Conservation (phyloP, 2,888 invertebrate species). For the Escarpia spicata region DNA sequence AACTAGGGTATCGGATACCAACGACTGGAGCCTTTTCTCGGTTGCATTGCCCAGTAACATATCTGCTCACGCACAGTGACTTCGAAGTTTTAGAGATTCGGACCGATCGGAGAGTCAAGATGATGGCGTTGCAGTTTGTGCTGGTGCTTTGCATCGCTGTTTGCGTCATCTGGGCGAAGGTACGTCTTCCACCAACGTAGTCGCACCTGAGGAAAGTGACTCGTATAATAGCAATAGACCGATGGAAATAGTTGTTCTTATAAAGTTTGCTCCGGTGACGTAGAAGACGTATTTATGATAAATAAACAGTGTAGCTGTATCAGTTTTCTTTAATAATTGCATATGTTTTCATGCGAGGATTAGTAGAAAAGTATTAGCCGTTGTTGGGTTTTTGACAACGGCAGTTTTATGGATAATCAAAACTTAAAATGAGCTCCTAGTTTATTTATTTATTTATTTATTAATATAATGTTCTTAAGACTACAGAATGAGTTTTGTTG, state of each 20-base stretch:
- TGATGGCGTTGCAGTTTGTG: neutral
- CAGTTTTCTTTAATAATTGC: neutral
- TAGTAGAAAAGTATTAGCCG: neutral
- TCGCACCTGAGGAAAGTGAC: neutral
- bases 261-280: neutral
- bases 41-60: neutral
- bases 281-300: neutral
- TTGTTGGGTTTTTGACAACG: neutral
- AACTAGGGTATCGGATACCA: neutral
- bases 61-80: neutral
- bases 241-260: neutral
- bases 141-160: neutral
- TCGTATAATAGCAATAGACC: neutral
- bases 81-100: neutral
- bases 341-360: neutral
- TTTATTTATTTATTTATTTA: neutral
- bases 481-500: too few species aligned
- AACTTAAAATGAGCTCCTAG: neutral
- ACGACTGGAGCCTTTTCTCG: neutral
- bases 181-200: neutral
- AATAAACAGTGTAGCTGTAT: neutral
- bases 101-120: neutral
- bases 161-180: neutral
- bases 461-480: too few species aligned
- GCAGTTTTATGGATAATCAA: neutral